These are phyloP conservation scores for Drosophila bifasciata DNA, from an alignment of 1,140 invertebrate species.

Conservation along the genomic window DNA sequence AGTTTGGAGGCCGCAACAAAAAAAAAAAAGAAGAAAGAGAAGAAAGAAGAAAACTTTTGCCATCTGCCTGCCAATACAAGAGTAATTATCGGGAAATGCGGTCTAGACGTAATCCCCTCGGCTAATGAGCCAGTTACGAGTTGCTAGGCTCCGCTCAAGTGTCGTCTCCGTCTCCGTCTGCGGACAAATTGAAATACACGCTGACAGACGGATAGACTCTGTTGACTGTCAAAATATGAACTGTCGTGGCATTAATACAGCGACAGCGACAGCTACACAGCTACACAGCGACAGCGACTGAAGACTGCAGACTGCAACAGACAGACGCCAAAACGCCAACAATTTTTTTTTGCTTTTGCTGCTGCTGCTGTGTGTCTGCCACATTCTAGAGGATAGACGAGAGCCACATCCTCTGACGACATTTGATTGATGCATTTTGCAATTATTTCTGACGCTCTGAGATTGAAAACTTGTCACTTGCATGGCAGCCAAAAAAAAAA, in stretches of 20 bases:
- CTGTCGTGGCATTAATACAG: conserved; percentile 45
- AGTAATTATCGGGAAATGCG: conserved; percentile 78
- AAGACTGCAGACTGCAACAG: conserved; percentile 12
- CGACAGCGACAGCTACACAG: conserved; percentile 54
- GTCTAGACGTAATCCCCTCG: conserved; percentile 72
- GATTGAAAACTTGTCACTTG: conserved; percentile 81
- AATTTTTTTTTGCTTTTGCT: conserved; percentile 15
- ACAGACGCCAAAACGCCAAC: conserved; percentile 43
- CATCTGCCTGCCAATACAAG: conserved; percentile 67
- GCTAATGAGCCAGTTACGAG: conserved; percentile 72
- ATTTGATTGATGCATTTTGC: conserved; percentile 80
- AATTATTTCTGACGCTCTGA: conserved; percentile 78
- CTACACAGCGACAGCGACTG: conserved; percentile 55
- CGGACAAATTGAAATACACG: conserved; percentile 44
- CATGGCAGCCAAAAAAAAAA: conserved; percentile 39
- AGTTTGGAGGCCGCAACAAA: conserved; percentile 50
- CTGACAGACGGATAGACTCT: conserved; percentile 4
- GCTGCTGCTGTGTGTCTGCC: background rate
- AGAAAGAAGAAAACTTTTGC: conserved; percentile 69
- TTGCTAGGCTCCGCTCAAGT: conserved; percentile 44
- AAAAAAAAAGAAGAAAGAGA: background rate
- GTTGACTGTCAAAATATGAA: conserved; percentile 59
- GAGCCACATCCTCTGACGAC: conserved; percentile 46
- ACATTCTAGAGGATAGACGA: conserved; percentile 43
- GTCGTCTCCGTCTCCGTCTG: conserved; percentile 12